Conservation (phyloP, 2,888 invertebrate genomes). For the Lasioglossum pauxillum region DNA sequence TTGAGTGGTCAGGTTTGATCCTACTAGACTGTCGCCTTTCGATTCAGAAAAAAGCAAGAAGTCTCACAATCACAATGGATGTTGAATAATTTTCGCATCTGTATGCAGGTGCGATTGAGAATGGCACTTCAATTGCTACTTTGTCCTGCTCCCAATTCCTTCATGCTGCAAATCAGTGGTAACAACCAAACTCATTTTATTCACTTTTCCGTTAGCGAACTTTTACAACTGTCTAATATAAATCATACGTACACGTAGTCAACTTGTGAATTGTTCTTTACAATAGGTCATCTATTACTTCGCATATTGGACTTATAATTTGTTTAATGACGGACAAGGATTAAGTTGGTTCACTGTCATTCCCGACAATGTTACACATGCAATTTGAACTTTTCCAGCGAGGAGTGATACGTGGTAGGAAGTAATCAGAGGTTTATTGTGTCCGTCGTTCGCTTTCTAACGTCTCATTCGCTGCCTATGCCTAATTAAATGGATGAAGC, state of each 20-base stretch:
- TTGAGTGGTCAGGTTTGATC: conserved; percentile 46
- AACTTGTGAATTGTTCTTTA: background rate
- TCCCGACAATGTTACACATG: background rate
- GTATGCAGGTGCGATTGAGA: background rate
- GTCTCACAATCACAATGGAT: background rate
- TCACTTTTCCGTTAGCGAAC: background rate
- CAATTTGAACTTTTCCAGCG: conserved; percentile 3
- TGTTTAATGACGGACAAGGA: background rate
- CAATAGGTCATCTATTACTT: background rate
- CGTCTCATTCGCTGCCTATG: conserved; percentile 34
- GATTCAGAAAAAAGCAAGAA: background rate
- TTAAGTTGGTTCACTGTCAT: background rate
- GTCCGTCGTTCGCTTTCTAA: conserved; percentile 53
- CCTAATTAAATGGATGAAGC: conserved; percentile 57
- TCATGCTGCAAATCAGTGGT: background rate
- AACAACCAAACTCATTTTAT: background rate
- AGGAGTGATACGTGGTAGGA: conserved; percentile 21
- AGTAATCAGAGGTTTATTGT: conserved; percentile 57
- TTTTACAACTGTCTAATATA: background rate
- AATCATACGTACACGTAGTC: background rate
- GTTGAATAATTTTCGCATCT: background rate
- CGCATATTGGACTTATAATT: background rate
- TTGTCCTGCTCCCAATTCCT: background rate
- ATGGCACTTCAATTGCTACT: background rate
- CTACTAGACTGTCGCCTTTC: conserved; percentile 14